A percentile compares a stretch with the other conserved stretches of the same genome.
Conservation (phyloP, 2,113 vertebrate genomes). For the Lagopus muta region DNA sequence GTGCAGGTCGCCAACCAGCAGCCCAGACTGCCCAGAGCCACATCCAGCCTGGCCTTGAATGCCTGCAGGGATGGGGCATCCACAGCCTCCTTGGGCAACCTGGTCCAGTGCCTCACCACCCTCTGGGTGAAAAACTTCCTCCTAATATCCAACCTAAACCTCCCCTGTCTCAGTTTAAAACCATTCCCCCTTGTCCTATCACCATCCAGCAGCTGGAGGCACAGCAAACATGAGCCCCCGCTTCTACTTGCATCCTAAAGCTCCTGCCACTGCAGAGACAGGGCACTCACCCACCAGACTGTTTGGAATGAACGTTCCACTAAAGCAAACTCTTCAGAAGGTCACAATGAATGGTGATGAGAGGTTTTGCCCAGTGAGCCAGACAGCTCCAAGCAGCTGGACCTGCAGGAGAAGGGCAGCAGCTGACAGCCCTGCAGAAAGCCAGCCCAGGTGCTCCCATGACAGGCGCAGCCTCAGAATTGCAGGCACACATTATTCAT, state of each 20-base stretch:
- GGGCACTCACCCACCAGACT: neutral
- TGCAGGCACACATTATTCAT: neutral
- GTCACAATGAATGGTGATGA: neutral
- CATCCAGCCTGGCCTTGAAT: no score
- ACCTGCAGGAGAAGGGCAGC: neutral
- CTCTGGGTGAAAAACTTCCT: no score
- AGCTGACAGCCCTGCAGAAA: neutral
- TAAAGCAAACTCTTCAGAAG: neutral
- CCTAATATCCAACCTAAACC: no score
- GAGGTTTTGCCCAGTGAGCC: neutral
- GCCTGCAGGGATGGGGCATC: no score
- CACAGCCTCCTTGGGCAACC: no score
- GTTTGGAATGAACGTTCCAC: neutral
- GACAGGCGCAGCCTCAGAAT: accelerated
- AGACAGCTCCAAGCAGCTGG: no score
- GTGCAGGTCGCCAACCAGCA: no score
- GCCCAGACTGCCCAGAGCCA: no score
- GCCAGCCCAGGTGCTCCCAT: accelerated
- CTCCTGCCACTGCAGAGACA: neutral
- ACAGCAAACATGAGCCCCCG: accelerated
- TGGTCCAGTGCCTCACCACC: no score
- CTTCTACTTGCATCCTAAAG: neutral
- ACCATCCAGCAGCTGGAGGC: neutral
- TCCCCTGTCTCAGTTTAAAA: no score
- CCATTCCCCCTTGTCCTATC: no score